Evolutionary conservation across 2,888 invertebrate species (phyloP), one percentile per base, ranked within the genome.

Genomic region (Agrenia bidenticulata): DNA sequence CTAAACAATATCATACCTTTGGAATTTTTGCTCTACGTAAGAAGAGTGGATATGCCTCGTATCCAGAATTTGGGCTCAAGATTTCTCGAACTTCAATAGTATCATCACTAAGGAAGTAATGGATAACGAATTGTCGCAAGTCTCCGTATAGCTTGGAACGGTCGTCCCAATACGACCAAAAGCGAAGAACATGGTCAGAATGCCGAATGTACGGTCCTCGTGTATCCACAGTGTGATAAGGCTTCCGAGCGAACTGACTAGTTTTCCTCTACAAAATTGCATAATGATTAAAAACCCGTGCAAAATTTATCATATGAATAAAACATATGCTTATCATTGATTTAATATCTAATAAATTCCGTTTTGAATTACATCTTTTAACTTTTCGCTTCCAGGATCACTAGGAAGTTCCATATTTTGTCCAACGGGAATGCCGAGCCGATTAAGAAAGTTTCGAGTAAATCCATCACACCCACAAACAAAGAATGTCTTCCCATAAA

Each of bases 91-190:
- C 88, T 79, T 94, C 93, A 11, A 95, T 88, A 0, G 93, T 93
- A 77, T 92, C 91, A 77, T 95, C 94, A 0, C 90, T 87, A 54
- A 95, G 82, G 80, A 89, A 94, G 78, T 90, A 95, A 77, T 89
- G 87, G 15, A 96, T 82, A 77, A 92, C 88, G 66, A 95, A 80
- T 75, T 87, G 83, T 72, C 93, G 89, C 24, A 92, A 80, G 64
- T 87, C 86, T 0, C 94, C 94, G 77, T 87, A 88, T 78, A 88
- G 86, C 0, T 86, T 86, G 13, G 86, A 85, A 1, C 88, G 85
- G 78, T 95, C 94, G 78, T 95, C 92, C 94, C 94, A 95, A 78
- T 89, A 92, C 17, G 89, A 94, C 77, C 85, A 86, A 80, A 95
- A 95, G 74, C 90, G 86, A 63, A 87, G 80, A 1, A 86, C 84